Conservation (phyloP, 2,113 vertebrate genomes). For the Herpetotheres cachinnans region DNA sequence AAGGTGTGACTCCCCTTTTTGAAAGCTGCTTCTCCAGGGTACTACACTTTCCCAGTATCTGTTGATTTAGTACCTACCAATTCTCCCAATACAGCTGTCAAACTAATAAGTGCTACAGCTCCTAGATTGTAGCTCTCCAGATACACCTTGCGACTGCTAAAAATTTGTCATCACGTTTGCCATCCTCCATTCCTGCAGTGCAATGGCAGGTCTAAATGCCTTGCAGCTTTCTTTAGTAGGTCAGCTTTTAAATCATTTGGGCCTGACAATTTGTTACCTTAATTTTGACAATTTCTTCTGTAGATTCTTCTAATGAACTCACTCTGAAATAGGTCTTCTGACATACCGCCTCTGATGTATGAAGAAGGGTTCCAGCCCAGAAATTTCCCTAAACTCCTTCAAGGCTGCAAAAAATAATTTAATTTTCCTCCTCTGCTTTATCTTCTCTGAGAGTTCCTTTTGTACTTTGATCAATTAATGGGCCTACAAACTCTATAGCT, state of each 20-base stretch:
- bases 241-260: background rate
- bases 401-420: background rate
- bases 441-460: conserved; percentile 30
- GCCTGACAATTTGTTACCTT: background rate
- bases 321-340: background rate
- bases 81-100: background rate
- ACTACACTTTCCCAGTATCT: background rate
- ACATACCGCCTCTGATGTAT: background rate
- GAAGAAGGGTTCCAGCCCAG: background rate
- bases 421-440: conserved; percentile 30
- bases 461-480: conserved; percentile 51
- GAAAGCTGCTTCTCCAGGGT: background rate
- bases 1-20: background rate
- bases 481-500: conserved; percentile 19
- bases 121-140: background rate
- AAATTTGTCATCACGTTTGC: background rate
- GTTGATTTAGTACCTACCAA: background rate
- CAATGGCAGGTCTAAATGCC: background rate
- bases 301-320: conserved; percentile 12
- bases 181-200: background rate
- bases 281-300: conserved; percentile 31
- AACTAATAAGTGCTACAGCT: background rate
- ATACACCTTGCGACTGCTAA: background rate
- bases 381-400: conserved; percentile 21
- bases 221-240: conserved; percentile 11